A percentile compares a stretch with the other conserved stretches of the same genome.
Evolutionary conservation across 2,797 vertebrate genomes (phyloP).

Genomic region (Enteromius treurensis): DNA sequence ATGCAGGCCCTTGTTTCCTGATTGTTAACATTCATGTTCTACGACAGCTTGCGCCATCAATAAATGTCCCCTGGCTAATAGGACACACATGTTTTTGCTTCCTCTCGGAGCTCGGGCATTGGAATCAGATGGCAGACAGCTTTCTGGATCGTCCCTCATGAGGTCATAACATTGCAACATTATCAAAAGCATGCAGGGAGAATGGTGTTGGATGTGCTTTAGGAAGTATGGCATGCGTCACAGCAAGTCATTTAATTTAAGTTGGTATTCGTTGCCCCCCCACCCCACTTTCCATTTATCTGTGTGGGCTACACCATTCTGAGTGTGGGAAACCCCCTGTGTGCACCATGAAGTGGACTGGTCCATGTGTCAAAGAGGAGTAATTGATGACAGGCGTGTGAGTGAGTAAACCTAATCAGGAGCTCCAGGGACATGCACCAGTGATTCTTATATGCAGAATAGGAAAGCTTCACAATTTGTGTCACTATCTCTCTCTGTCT

Average conservation of each 20-base stretch:
- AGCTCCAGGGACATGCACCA: constrained; percentile 55
- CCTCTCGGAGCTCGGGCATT: constrained; percentile 39
- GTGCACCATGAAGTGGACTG: constrained; percentile 17
- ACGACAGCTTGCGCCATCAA: constrained; percentile 69
- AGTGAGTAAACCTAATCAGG: constrained; percentile 57
- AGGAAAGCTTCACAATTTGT: constrained; percentile 42
- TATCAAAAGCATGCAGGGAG: constrained; percentile 27
- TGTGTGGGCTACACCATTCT: constrained; percentile 13
- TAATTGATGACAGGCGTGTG: constrained; percentile 57
- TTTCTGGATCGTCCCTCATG: constrained; percentile 38
- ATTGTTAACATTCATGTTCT: constrained; percentile 53
- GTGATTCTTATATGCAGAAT: constrained; percentile 56
- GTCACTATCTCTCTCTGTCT: constrained; percentile 23
- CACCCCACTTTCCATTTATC: background rate
- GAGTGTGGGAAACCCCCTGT: background rate
- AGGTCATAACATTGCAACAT: constrained; percentile 41
- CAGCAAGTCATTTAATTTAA: background rate
- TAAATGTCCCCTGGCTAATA: constrained; percentile 74
- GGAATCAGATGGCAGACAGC: constrained; percentile 45
- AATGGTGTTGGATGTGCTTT: constrained; percentile 1
- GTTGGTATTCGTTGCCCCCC: background rate
- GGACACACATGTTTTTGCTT: constrained; percentile 74
- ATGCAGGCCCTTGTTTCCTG: constrained; percentile 38
- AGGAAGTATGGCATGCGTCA: background rate
- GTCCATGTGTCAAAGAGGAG: constrained; percentile 53